Conservation (phyloP, 2,797 vertebrate genomes). For the Scyliorhinus canicula region DNA sequence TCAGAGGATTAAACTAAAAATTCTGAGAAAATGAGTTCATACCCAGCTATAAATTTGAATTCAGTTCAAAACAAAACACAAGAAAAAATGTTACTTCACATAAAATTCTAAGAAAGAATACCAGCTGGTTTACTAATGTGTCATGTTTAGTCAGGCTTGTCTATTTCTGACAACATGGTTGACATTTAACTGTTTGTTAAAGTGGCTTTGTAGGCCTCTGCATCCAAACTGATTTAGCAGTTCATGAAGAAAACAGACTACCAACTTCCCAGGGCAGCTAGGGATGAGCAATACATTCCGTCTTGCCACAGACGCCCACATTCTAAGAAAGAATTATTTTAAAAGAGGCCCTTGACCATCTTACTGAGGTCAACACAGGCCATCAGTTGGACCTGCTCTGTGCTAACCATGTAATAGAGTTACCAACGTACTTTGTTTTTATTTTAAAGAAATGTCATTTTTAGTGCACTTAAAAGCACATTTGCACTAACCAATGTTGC, state of each 20-base stretch:
- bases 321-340: background rate
- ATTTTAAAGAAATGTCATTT: background rate
- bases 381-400: background rate
- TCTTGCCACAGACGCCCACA: background rate
- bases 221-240: background rate
- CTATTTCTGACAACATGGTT: background rate
- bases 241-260: background rate
- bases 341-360: background rate
- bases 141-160: background rate
- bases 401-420: background rate
- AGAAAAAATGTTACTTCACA: background rate
- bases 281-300: background rate
- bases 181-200: background rate
- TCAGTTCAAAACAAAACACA: background rate
- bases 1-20: background rate
- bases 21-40: background rate
- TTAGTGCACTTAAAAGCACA: background rate
- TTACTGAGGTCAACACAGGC: background rate
- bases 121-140: too few species aligned
- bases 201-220: background rate
- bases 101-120: background rate
- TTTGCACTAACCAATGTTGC: background rate
- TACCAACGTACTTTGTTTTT: background rate
- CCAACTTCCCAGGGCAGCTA: background rate
- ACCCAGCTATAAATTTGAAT: background rate